A percentile compares a stretch with the other conserved stretches of the same genome.
phyloP scores from a whole-genome alignment of 2,888 invertebrate species.

The Criorhina ranunculi region DNA sequence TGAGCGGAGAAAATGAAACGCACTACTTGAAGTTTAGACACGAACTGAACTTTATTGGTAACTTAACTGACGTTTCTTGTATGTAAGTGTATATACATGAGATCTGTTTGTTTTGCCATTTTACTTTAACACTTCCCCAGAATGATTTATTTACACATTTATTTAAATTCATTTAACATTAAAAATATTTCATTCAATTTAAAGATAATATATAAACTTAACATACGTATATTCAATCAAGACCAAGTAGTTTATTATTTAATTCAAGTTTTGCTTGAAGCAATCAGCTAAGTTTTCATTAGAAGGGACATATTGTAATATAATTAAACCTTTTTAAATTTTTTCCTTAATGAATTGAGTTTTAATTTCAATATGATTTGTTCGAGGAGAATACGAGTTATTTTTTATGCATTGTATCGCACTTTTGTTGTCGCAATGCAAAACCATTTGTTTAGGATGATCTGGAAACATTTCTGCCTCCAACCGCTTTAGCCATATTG shows the following conservation, averaged over 20 bases:
- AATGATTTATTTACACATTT: too few species aligned
- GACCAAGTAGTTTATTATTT: conserved; percentile 24
- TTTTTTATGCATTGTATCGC: conserved; percentile 9
- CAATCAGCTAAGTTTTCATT: conserved; percentile 48
- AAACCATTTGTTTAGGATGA: conserved; percentile 8
- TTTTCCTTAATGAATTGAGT: conserved; percentile 24
- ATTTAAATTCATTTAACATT: too few species aligned
- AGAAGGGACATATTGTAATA: conserved; percentile 21
- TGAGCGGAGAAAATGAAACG: background rate
- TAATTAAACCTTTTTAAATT: conserved; percentile 9
- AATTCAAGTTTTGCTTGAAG: conserved; percentile 39
- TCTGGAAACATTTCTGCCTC: conserved; percentile 19
- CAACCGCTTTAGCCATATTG: conserved; percentile 21
- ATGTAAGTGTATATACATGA: too few species aligned
- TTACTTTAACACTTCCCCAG: too few species aligned
- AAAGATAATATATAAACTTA: too few species aligned
- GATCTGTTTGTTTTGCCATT: too few species aligned
- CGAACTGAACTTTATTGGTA: too few species aligned
- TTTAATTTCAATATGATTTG: conserved; percentile 22
- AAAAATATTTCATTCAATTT: too few species aligned
- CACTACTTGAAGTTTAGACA: too few species aligned
- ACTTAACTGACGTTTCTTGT: too few species aligned
- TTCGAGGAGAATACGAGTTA: background rate
- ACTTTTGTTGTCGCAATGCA: conserved; percentile 33
- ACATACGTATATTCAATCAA: background rate